Evolutionary conservation across 53 echinoderm and acorn worm genomes (phyloP), one percentile per base, ranked within the genome.

Genomic region (Astropecten irregularis): DNA sequence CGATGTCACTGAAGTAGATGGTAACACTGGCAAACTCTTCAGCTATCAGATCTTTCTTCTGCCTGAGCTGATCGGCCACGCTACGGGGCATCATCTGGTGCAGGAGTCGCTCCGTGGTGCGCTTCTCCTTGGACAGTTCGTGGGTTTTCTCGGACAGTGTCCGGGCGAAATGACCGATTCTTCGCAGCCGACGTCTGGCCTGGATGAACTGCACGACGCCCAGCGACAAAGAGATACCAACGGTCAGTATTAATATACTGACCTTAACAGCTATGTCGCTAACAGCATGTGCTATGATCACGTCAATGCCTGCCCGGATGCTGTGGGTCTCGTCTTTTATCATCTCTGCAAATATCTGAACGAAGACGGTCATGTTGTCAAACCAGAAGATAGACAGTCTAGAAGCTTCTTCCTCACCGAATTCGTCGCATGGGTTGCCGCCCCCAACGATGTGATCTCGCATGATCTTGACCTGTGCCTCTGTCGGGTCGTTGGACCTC

Each of bases 1-100:
- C 95, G 68, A 95, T 95, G 47, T 95, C 95, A 60, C 92, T 92
- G 50, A 95, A 95, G 64, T 90, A 95, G 35, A 95, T 95, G 22
- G 92, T 95, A 6, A 95, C 95, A n/a, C 27, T 32, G 6, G 89
- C 90, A 49, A 66, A 92, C 34, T 89, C 87, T 54, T 95, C 95
- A 9, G 95, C 95, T 0, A 84, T 77, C 10, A 95, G 81, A 26
- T 83, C 49, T 25, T 67, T 82, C 20, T 87, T 89, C 10, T 71
- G 67, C 44, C 89, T 76, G 28, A 95, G 87, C 51, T 92, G 89
- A 0, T 95, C 87, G 15, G 87, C 92, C 40, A 95, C 92, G 6
- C 76, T 40, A 37, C 47, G 81, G 4, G 95, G 95, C 40, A 95
- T 61, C 83, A 95, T 92, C 40, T 92, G 95, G 49, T 87, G 83